phyloP scores from a whole-genome alignment of 1,140 invertebrate species.

The Chironomus tepperi region DNA sequence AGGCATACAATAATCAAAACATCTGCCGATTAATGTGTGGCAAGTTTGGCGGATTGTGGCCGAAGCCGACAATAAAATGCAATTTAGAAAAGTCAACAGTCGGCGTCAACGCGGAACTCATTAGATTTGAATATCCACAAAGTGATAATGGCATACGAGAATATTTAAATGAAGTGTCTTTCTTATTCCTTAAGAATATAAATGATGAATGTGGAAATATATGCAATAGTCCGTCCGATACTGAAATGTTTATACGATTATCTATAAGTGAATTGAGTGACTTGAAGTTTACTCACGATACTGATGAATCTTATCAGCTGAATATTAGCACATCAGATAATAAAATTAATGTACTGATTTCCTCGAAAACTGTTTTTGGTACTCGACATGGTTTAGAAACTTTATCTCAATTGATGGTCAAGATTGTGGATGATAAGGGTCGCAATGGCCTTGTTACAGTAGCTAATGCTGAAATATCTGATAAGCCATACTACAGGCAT shows the following conservation, averaged over 20 bases:
- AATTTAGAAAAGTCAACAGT: slow-evolving; percentile 29
- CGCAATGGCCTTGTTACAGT: slow-evolving; percentile 41
- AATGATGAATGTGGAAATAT: slow-evolving; percentile 46
- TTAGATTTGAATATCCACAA: slow-evolving; percentile 45
- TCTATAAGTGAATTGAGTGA: slow-evolving; percentile 42
- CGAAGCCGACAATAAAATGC: slow-evolving; percentile 47
- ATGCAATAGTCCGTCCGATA: slow-evolving; percentile 43
- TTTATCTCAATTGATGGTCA: slow-evolving; percentile 55
- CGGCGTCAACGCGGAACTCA: slow-evolving; percentile 40
- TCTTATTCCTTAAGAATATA: slow-evolving; percentile 46
- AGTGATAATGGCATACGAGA: slow-evolving; percentile 18
- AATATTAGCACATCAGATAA: slow-evolving; percentile 48
- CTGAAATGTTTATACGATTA: slow-evolving; percentile 46
- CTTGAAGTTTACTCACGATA: slow-evolving; percentile 31
- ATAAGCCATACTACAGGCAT: slow-evolving; percentile 59
- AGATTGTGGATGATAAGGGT: slow-evolving; percentile 29
- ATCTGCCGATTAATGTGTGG: slow-evolving; percentile 59
- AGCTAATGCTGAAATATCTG: slow-evolving; percentile 45
- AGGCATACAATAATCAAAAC: slow-evolving; percentile 40
- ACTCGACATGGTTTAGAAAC: slow-evolving; percentile 69
- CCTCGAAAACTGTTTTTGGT: slow-evolving; percentile 59
- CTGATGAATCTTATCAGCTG: slow-evolving; percentile 55
- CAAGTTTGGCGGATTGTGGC: slow-evolving; percentile 58
- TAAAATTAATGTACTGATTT: slow-evolving; percentile 47
- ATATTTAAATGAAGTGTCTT: slow-evolving; percentile 40